phyloP scores from a whole-genome alignment of 2,113 vertebrate genomes.

The Hippocampus barbouri region DNA sequence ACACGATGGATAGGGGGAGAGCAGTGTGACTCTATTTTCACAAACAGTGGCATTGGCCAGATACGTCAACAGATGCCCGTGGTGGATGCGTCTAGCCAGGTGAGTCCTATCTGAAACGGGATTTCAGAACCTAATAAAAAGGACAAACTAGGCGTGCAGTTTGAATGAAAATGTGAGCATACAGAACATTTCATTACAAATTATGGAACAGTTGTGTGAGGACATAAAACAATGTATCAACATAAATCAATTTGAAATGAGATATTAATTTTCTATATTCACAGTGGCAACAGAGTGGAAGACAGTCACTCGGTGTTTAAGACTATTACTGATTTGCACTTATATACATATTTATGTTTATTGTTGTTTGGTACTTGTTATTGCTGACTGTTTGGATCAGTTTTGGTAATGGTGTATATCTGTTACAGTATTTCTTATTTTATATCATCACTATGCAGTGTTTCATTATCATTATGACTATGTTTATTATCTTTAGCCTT shows the following conservation, averaged over 20 bases:
- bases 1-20: background rate
- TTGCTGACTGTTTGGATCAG: too few relatives aligned
- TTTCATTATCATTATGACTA: background rate
- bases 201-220: too few relatives aligned
- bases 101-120: background rate
- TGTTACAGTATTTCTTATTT: too few relatives aligned
- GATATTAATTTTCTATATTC: too few relatives aligned
- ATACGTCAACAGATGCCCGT: background rate
- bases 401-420: too few relatives aligned
- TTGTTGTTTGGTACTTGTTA: too few relatives aligned
- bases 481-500: background rate
- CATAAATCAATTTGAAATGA: too few relatives aligned
- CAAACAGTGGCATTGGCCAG: background rate
- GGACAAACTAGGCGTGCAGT: background rate
- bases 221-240: background rate
- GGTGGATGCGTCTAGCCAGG: background rate
- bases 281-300: too few relatives aligned
- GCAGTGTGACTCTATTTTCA: background rate
- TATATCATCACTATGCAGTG: too few relatives aligned
- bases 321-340: too few relatives aligned
- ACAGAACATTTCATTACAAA: background rate
- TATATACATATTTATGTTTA: too few relatives aligned
- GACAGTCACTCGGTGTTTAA: too few relatives aligned
- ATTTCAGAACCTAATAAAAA: background rate
- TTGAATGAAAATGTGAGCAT: background rate